Evolutionary conservation across 1,140 invertebrate species (phyloP).

Genomic region (Drosophila lacteicornis): DNA sequence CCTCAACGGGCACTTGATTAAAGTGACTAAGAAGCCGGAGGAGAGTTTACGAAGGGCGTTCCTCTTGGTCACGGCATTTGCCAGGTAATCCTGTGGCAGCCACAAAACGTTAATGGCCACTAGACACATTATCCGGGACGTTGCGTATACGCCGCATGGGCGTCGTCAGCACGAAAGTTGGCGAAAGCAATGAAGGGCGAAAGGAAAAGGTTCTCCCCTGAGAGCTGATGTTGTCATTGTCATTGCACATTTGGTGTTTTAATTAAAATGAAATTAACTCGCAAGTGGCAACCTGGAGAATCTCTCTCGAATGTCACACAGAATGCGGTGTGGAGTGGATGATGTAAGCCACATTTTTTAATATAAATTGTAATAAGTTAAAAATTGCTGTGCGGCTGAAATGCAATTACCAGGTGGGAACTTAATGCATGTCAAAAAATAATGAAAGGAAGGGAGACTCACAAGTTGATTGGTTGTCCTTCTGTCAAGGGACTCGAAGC

Average conservation of each 20-base stretch:
- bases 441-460: neutral
- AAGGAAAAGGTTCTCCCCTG: conserved; percentile 11
- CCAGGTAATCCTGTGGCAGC: conserved; percentile 48
- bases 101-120: conserved; percentile 58
- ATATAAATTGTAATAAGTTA: conserved; percentile 53
- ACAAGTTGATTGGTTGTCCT: conserved; percentile 21
- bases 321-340: neutral
- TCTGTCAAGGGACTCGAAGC: neutral
- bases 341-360: conserved; percentile 48
- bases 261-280: conserved; percentile 81
- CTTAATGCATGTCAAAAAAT: conserved; percentile 14
- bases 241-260: conserved; percentile 68
- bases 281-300: conserved; percentile 1
- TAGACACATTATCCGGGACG: conserved; percentile 43
- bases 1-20: conserved; percentile 59
- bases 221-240: conserved; percentile 35
- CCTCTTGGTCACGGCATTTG: conserved; percentile 46
- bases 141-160: conserved; percentile 64
- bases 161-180: conserved; percentile 46
- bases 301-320: conserved; percentile 6
- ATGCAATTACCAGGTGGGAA: conserved; percentile 32
- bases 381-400: conserved; percentile 27
- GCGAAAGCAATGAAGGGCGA: conserved; percentile 4
- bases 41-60: conserved; percentile 3
- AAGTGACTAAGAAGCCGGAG: conserved; percentile 31